Base-by-base conservation (phyloP, 2,888 invertebrate genomes). In the Itoplectis maculator region DNA sequence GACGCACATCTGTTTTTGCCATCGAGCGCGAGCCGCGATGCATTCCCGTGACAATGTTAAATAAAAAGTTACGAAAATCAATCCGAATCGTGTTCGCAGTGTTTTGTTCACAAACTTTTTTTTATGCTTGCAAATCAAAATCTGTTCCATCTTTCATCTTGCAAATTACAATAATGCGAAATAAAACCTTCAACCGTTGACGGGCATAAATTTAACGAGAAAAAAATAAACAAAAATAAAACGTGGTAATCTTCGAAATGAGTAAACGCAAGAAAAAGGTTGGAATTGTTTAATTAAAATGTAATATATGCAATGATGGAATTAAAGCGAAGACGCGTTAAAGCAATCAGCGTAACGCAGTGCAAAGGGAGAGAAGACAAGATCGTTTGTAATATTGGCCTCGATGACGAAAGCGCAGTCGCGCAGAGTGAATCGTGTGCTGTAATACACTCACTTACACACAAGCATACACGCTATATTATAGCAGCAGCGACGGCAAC, bases 311-410 rank as follows among this genome's bases (percentile, higher is more conserved):
- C 29, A 29, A 29, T 29, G 9, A 1, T 11, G 20, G 35, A 51
- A 56, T 29, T 13, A 37, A 47, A 51, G 49, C 15, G 35, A 73
- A 61, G 59, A 23, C 23, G 61, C 35, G 56, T 54, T 23, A 45
- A 13, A 66, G 66, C 20, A 23, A 70, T 78, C 40, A 2, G 51
- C 40, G 66, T 49, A 66, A 73, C 59, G 47, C 49, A 42, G 20
- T 40, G 13, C 20, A 51, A n/a, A 77, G 13, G 37, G 59, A 37
- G n/a, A 56, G 37, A 73, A 68, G 66, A 72, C 68, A 59, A 73
- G 76, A 81, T 81, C 59, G 76, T 77, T 77, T 61, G 72, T 77
- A 76, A 81, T 76, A 76, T 73, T 59, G 77, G 77, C 68, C 72
- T 68, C 54, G 66, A 81, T 81, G 76, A 81, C 72, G 81, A 81